Conservation (phyloP, 1,140 invertebrate genomes). For the Euwallacea fornicatus region DNA sequence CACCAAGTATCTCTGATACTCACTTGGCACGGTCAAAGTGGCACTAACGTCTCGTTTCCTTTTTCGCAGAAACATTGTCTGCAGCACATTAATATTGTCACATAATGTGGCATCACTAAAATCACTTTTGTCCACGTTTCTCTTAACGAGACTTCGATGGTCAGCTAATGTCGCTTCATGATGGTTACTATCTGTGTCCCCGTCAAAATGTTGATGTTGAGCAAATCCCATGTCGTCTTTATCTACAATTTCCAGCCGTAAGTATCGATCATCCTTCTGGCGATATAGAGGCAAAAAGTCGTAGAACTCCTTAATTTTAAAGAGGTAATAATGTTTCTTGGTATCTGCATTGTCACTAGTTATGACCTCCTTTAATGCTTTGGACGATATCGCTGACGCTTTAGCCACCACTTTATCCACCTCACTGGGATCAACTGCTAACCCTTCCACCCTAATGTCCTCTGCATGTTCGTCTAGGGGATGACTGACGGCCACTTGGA, state of each 20-base stretch:
- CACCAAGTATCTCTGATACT: background rate
- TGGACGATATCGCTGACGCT: background rate
- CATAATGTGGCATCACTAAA: slow-evolving; percentile 5
- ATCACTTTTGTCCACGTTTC: slow-evolving; percentile 9
- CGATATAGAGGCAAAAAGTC: slow-evolving; percentile 24
- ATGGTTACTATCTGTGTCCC: background rate
- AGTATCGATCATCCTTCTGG: slow-evolving; percentile 6
- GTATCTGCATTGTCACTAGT: slow-evolving; percentile 9
- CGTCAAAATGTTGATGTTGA: background rate
- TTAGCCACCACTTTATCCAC: background rate
- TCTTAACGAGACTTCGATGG: slow-evolving; percentile 1
- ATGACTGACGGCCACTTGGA: background rate
- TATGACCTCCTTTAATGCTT: background rate
- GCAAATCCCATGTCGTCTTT: slow-evolving; percentile 4
- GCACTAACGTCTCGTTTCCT: slow-evolving; percentile 13
- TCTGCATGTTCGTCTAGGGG: slow-evolving; percentile 9
- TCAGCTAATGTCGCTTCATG: background rate
- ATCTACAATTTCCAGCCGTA: slow-evolving; percentile 25
- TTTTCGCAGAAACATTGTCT: slow-evolving; percentile 12
- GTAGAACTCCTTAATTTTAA: slow-evolving; percentile 31
- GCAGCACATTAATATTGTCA: slow-evolving; percentile 11
- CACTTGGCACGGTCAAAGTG: background rate
- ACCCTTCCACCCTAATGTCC: slow-evolving; percentile 8
- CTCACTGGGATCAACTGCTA: background rate
- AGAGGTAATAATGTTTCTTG: slow-evolving; percentile 25